These are phyloP conservation scores for Verasper variegatus DNA, from an alignment of 2,113 vertebrate species.

Conservation along the genomic window DNA sequence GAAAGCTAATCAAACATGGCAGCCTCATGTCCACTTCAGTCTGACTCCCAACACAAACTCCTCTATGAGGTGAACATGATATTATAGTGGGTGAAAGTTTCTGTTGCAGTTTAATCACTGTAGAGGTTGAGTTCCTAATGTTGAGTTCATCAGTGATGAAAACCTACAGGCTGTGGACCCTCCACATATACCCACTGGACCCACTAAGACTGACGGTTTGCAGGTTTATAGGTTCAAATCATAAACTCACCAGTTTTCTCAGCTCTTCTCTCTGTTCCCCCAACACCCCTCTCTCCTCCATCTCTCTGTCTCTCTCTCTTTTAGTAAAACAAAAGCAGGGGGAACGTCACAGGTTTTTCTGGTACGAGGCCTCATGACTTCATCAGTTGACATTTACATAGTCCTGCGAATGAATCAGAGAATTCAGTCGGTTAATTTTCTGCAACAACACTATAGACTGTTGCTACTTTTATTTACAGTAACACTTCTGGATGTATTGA, in stretches of 20 bases:
- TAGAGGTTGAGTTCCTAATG: too few relatives aligned
- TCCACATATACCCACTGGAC: too few relatives aligned
- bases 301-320: conserved; percentile 33
- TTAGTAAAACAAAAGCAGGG: conserved; percentile 67
- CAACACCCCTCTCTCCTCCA: conserved; percentile 65
- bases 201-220: background rate
- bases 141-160: too few relatives aligned
- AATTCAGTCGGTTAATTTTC: background rate
- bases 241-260: conserved; percentile 89
- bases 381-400: conserved; percentile 71
- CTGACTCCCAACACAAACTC: too few relatives aligned
- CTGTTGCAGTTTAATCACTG: too few relatives aligned
- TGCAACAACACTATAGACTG: background rate
- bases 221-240: too few relatives aligned
- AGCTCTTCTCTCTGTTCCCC: conserved; percentile 74
- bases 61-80: too few relatives aligned
- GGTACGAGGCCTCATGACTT: conserved; percentile 83
- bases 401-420: conserved; percentile 61
- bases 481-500: background rate
- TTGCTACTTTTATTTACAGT: background rate
- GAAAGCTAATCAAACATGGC: background rate
- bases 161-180: too few relatives aligned
- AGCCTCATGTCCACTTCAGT: background rate
- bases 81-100: too few relatives aligned
- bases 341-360: conserved; percentile 93